phyloP scores from a whole-genome alignment of 2,797 vertebrate genomes.

The Chelidonichthys spinosus region DNA sequence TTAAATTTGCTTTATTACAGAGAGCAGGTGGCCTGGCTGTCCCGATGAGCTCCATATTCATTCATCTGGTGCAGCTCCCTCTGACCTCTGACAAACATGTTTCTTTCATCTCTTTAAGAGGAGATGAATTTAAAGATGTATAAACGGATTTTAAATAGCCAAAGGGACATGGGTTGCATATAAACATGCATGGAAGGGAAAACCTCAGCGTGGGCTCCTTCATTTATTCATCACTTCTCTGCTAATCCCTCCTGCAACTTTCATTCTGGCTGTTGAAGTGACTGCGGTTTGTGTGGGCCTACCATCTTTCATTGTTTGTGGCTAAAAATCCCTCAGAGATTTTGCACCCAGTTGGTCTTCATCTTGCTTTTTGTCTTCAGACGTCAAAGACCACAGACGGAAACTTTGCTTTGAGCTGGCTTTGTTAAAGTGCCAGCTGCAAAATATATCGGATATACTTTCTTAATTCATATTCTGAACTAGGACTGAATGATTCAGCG shows the following conservation, averaged over 20 bases:
- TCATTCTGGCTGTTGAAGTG: neutral
- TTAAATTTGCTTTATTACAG: conserved; percentile 60
- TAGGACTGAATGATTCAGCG: neutral
- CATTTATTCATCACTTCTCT: neutral
- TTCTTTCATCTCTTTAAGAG: conserved; percentile 6
- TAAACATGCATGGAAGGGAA: neutral
- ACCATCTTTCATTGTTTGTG: neutral
- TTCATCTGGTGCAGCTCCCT: conserved; percentile 49
- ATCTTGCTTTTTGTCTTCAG: neutral
- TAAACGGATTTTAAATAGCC: conserved; percentile 8
- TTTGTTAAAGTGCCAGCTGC: too few relatives aligned
- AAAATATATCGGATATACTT: neutral
- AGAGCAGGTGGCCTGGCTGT: conserved; percentile 65
- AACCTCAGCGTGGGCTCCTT: neutral
- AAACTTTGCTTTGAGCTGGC: neutral
- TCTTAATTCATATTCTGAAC: neutral
- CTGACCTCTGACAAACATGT: conserved; percentile 25
- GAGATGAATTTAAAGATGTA: neutral
- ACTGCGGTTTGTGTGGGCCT: neutral
- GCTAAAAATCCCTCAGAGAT: neutral
- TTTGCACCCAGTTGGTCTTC: neutral
- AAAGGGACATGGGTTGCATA: neutral
- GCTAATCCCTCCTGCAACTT: neutral
- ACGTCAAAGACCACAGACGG: neutral
- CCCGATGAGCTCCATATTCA: conserved; percentile 47